A percentile compares a stretch with the other conserved stretches of the same genome.
Evolutionary conservation across 2,113 vertebrate genomes (phyloP).

Genomic region (Atlantisia rogersi): DNA sequence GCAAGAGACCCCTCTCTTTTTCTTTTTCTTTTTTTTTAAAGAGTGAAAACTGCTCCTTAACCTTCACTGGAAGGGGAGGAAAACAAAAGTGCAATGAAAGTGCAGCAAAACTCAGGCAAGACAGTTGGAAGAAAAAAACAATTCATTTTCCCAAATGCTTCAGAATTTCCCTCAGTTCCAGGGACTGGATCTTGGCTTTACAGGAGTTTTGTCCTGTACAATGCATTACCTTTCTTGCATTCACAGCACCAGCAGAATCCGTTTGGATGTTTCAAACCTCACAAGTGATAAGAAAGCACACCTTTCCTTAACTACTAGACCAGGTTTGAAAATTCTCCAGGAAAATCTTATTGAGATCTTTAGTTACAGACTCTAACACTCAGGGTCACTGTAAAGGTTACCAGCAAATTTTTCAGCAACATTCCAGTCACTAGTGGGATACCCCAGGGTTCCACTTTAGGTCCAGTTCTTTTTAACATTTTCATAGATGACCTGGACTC

Average conservation of each 20-base stretch:
- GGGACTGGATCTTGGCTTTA: not conserved
- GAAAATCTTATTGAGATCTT: not conserved
- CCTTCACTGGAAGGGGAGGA: constrained; percentile 20
- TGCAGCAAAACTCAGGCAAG: not conserved
- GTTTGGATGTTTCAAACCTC: not conserved
- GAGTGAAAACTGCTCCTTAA: constrained; percentile 20
- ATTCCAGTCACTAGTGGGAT: not conserved
- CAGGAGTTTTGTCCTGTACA: not conserved
- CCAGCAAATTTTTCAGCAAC: not conserved
- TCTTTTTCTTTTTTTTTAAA: not conserved
- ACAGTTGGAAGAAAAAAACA: not conserved
- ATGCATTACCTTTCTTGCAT: not conserved
- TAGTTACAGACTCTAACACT: not conserved
- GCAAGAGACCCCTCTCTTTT: not conserved
- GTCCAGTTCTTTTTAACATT: no score
- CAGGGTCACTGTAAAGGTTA: not conserved
- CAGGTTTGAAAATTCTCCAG: not conserved
- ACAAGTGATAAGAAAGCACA: not conserved
- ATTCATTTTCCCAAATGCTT: not conserved
- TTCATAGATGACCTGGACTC: no score
- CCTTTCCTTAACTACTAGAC: not conserved
- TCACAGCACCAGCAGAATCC: not conserved
- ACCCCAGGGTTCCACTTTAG: no score
- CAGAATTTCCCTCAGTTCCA: not conserved
- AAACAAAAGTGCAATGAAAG: constrained; percentile 46